A percentile compares a stretch with the other conserved stretches of the same genome.
Evolutionary conservation across 1,140 invertebrate species (phyloP).

Genomic region (Manduca sexta): DNA sequence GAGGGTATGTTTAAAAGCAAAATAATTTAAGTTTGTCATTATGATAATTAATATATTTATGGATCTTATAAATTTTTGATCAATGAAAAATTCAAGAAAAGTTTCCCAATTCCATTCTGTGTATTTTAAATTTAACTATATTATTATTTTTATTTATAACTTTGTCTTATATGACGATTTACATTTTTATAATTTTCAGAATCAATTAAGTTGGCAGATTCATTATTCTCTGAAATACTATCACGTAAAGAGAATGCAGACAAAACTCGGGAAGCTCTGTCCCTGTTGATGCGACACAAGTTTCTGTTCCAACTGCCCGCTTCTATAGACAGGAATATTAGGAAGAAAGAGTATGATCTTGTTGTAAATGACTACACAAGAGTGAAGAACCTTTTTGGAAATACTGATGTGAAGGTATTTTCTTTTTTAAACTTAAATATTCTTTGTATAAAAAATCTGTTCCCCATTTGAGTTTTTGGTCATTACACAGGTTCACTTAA

Average conservation of each 20-base stretch:
- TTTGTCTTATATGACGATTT: too few species aligned
- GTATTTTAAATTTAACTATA: too few species aligned
- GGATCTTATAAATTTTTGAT: too few species aligned
- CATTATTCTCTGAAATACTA: conserved; percentile 95
- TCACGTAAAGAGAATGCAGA: conserved; percentile 95
- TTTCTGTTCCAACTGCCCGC: conserved; percentile 97
- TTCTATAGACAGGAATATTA: conserved; percentile 94
- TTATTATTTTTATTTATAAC: too few species aligned
- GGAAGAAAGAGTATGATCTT: conserved; percentile 95
- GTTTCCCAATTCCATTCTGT: too few species aligned
- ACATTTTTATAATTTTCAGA: too few species aligned
- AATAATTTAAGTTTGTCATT: neutral
- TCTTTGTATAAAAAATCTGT: too few species aligned
- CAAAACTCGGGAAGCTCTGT: conserved; percentile 94
- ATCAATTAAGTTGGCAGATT: conserved; percentile 93
- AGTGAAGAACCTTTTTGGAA: conserved; percentile 96
- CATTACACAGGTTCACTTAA: too few species aligned
- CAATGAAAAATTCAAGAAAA: too few species aligned
- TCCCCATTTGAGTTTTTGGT: too few species aligned
- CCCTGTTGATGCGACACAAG: conserved; percentile 87
- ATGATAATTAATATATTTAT: too few species aligned
- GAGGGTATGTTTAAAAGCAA: conserved; percentile 69
- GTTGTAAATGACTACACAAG: conserved; percentile 98
- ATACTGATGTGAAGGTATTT: conserved; percentile 89
- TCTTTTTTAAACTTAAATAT: too few species aligned